A percentile compares a stretch with the other conserved stretches of the same genome.
Conservation (phyloP, 1,140 invertebrate genomes). For the Bicyclus anynana region DNA sequence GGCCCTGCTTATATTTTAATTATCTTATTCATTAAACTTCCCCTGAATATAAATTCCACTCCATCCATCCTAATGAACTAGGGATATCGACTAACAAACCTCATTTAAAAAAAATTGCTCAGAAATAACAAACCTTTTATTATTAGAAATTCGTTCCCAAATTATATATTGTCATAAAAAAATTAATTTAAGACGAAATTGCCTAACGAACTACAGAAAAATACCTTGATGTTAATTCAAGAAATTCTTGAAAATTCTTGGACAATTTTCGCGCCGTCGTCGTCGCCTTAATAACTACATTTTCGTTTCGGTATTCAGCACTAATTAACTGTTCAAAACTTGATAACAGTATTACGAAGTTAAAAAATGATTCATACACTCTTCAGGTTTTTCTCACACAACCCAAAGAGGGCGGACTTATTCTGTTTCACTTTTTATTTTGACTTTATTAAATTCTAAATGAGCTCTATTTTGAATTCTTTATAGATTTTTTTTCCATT, state of each 20-base stretch:
- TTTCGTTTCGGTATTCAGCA: constrained; percentile 1
- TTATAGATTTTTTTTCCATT: no score
- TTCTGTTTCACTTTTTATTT: no score
- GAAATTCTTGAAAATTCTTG: constrained; percentile 5
- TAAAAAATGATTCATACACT: background rate
- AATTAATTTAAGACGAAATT: background rate
- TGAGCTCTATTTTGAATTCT: no score
- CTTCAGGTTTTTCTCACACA: background rate
- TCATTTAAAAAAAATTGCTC: no score
- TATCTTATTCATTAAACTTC: no score
- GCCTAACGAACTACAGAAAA: background rate
- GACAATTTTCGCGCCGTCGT: background rate
- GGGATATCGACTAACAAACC: no score
- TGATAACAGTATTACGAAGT: background rate
- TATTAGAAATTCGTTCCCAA: background rate
- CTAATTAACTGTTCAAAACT: constrained; percentile 4
- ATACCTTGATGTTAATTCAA: background rate
- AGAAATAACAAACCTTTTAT: no score
- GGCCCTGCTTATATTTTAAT: no score
- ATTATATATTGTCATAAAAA: background rate
- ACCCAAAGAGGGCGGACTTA: no score
- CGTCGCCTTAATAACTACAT: constrained; percentile 1
- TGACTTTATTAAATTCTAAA: no score
- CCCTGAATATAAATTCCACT: no score
- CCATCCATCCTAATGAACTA: no score